Evolutionary conservation across 2,888 invertebrate genomes (phyloP).

Genomic region (Spilarctia lutea): DNA sequence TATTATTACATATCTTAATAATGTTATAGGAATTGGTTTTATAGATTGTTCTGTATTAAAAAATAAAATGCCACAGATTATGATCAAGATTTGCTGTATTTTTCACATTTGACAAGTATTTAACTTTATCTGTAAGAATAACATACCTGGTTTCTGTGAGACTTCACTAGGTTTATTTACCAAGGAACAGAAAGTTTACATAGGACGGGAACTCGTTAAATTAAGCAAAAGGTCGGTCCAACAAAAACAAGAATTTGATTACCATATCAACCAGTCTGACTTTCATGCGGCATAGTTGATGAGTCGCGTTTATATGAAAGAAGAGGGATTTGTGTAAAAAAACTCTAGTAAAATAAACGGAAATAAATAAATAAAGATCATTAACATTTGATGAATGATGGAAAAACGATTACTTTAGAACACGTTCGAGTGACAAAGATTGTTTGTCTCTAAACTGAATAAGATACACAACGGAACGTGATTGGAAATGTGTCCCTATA

Average conservation of each 20-base stretch:
- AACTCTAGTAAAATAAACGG: constrained; percentile 3
- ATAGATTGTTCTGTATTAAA: neutral
- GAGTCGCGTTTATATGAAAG: constrained; percentile 31
- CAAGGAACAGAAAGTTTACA: constrained; percentile 58
- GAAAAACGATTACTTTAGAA: constrained; percentile 19
- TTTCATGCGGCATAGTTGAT: constrained; percentile 56
- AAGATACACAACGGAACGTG: constrained; percentile 45
- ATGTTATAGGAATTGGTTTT: neutral
- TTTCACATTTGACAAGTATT: neutral
- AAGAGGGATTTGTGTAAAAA: constrained; percentile 19
- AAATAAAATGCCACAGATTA: neutral
- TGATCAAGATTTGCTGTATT: neutral
- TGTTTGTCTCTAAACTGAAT: constrained; percentile 35
- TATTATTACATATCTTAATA: neutral
- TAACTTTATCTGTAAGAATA: neutral
- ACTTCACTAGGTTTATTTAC: constrained; percentile 52
- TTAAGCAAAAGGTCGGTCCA: constrained; percentile 59
- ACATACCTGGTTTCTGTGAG: constrained; percentile 52
- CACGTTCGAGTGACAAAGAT: constrained; percentile 26
- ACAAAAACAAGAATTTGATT: constrained; percentile 68
- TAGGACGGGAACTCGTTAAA: constrained; percentile 59
- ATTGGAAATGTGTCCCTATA: constrained; percentile 34
- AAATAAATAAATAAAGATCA: constrained; percentile 13
- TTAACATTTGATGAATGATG: constrained; percentile 12
- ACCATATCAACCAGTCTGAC: constrained; percentile 58